Conservation (phyloP, 92 coral and sea anemone genomes). For the Scolanthus callimorphus region DNA sequence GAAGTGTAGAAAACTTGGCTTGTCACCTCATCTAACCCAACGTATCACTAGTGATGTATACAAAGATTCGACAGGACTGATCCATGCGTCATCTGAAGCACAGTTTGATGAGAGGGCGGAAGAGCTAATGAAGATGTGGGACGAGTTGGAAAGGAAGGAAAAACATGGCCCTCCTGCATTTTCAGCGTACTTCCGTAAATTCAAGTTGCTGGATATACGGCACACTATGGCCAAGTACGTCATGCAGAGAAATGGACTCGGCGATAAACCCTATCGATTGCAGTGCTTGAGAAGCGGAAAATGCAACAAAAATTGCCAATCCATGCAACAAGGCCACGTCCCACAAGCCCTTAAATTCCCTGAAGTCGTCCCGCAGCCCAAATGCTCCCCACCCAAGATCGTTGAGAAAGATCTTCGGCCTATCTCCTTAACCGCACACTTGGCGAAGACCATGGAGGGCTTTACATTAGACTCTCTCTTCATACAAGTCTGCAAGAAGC, state of each 20-base stretch:
- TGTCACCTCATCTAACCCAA: slow-evolving; percentile 8
- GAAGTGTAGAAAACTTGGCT: slow-evolving; percentile 26
- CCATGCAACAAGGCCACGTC: no score
- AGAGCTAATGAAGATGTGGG: slow-evolving; percentile 30
- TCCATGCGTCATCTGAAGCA: slow-evolving; percentile 3
- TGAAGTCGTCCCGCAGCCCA: no score
- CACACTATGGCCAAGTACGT: slow-evolving; percentile 29
- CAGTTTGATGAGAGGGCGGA: slow-evolving; percentile 19
- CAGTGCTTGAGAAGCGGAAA: slow-evolving; percentile 17
- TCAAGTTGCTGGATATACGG: slow-evolving; percentile 23
- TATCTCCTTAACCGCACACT: no score
- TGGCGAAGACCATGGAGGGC: no score
- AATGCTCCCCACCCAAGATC: no score
- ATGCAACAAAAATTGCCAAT: no score
- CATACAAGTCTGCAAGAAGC: no score
- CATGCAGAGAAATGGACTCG: slow-evolving; percentile 24
- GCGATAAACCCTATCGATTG: slow-evolving; percentile 30
- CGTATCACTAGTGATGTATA: slow-evolving; percentile 26
- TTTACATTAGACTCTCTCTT: no score
- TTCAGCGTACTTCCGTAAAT: slow-evolving; percentile 23
- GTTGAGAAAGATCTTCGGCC: no score
- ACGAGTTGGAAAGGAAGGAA: slow-evolving; percentile 27
- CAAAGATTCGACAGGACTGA: slow-evolving; percentile 21
- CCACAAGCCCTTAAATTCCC: no score
- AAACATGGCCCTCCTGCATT: slow-evolving; percentile 22